Evolutionary conservation across 35 echinoderm and acorn worm species (phyloP).

Genomic region (Chiridota heheva): DNA sequence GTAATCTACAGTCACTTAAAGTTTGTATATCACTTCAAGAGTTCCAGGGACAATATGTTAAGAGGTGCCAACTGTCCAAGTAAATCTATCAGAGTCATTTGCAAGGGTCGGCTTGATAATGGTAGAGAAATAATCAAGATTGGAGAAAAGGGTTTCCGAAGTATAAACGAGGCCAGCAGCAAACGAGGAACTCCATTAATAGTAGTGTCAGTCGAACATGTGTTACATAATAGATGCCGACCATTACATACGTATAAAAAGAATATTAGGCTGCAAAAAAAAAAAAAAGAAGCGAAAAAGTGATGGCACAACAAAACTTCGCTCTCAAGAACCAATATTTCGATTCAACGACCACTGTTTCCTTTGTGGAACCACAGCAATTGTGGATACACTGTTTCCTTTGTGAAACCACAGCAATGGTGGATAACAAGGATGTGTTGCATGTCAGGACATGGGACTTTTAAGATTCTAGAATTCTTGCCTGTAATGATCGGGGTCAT

Average conservation of each 20-base stretch:
- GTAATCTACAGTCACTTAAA: too few relatives aligned
- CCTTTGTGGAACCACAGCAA: not conserved
- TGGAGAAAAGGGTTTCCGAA: too few relatives aligned
- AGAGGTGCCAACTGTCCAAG: too few relatives aligned
- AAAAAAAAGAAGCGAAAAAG: not conserved
- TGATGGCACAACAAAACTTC: not conserved
- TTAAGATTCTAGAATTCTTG: not conserved
- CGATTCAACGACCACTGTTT: not conserved
- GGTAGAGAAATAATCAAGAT: too few relatives aligned
- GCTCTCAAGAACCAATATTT: not conserved
- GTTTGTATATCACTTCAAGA: too few relatives aligned
- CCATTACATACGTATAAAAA: not conserved
- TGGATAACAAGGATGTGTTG: not conserved
- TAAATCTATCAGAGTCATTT: too few relatives aligned
- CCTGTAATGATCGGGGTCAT: constrained; percentile 14
- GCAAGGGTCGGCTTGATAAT: too few relatives aligned
- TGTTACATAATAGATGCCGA: constrained; percentile 1
- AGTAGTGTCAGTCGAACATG: constrained; percentile 13
- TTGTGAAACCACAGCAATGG: not conserved
- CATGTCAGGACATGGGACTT: constrained; percentile 7
- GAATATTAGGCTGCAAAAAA: not conserved
- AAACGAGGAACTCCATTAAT: constrained; percentile 24
- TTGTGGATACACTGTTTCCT: constrained; percentile 5
- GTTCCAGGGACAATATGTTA: too few relatives aligned
- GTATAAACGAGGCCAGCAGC: constrained; percentile 11